Conservation (phyloP, 2,888 invertebrate species). For the Maniola hyperantus region DNA sequence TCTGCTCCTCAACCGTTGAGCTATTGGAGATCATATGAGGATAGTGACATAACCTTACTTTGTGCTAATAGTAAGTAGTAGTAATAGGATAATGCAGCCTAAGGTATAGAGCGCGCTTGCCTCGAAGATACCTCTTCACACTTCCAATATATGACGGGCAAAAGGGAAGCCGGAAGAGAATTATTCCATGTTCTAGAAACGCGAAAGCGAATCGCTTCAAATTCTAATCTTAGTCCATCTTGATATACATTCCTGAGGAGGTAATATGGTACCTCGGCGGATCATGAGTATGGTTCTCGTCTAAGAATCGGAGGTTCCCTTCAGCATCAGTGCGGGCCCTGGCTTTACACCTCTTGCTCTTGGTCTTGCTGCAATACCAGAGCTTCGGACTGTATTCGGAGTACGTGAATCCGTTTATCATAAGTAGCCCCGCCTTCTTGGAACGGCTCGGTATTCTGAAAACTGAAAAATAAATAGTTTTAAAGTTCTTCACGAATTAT, state of each 20-base stretch:
- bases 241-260: not conserved
- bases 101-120: too few relatives aligned
- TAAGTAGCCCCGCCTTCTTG: conserved; percentile 50
- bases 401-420: conserved; percentile 59
- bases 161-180: too few relatives aligned
- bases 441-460: conserved; percentile 48
- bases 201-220: not conserved
- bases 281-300: conserved; percentile 50
- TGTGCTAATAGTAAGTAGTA: too few relatives aligned
- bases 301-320: conserved; percentile 43
- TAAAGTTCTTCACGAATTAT: too few relatives aligned
- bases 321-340: conserved; percentile 48
- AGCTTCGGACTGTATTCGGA: conserved; percentile 52
- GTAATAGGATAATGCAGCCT: too few relatives aligned
- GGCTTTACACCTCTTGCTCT: conserved; percentile 47
- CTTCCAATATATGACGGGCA: too few relatives aligned
- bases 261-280: conserved; percentile 52
- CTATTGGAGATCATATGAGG: too few relatives aligned
- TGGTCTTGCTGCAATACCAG: conserved; percentile 62
- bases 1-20: too few relatives aligned
- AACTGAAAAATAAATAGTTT: conserved; percentile 41
- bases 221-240: not conserved
- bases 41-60: too few relatives aligned
- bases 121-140: too few relatives aligned
- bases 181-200: too few relatives aligned